Conservation (phyloP, 2,113 vertebrate species). For the Strix aluco region DNA sequence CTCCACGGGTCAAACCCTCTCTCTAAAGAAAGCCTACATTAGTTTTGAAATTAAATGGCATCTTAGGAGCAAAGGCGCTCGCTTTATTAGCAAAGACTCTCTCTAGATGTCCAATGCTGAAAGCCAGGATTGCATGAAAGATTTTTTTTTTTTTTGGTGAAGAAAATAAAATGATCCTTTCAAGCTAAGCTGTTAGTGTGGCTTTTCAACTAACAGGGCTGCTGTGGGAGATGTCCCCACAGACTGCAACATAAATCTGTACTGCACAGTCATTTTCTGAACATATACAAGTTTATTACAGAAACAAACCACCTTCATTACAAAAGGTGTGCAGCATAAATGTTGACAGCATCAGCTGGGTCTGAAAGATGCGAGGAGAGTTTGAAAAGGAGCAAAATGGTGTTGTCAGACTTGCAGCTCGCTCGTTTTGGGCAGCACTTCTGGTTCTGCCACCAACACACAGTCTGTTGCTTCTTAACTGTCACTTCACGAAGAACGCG, state of each 20-base stretch:
- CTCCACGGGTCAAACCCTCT: background rate
- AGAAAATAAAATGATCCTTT: background rate
- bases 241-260: background rate
- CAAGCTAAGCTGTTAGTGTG: background rate
- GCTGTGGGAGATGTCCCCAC: background rate
- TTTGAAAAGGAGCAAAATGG: rapidly evolving
- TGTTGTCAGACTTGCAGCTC: background rate
- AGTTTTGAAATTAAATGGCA: background rate
- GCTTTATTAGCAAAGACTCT: background rate
- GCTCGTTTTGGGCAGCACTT: background rate
- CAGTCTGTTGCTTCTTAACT: background rate
- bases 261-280: background rate
- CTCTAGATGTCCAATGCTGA: too few relatives aligned
- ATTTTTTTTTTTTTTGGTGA: background rate
- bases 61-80: background rate
- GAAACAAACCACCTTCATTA: background rate
- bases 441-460: background rate
- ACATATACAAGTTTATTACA: slow-evolving; percentile 44
- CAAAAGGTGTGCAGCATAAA: background rate
- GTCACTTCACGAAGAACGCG: rapidly evolving
- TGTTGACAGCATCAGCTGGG: background rate
- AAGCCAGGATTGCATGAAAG: background rate
- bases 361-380: background rate
- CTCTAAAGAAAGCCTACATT: background rate
- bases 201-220: rapidly evolving